A percentile compares a stretch with the other conserved stretches of the same genome.
Evolutionary conservation across 2,888 invertebrate species (phyloP).

Genomic region (Drosophila helvetica): DNA sequence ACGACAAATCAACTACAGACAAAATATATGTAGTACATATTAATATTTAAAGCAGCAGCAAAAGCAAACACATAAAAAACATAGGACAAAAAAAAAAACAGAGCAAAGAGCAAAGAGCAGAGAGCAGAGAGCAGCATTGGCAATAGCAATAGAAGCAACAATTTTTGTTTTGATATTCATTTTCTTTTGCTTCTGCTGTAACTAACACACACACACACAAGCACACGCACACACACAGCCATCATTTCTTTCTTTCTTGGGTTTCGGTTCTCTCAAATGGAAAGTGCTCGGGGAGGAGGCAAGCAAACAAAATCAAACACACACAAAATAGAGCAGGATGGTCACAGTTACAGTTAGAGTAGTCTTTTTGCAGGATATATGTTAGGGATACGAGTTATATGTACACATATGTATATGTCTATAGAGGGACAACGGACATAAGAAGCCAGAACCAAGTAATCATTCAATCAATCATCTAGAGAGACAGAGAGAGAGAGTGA

Average conservation of each 20-base stretch:
- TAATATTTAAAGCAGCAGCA: slow-evolving; percentile 21
- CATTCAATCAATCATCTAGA: slow-evolving; percentile 38
- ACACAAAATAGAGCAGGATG: slow-evolving; percentile 32
- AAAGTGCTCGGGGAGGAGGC: slow-evolving; percentile 16
- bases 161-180: not conserved
- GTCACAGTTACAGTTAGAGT: not conserved
- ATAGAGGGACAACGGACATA: slow-evolving; percentile 14
- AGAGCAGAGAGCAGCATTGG: not conserved
- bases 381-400: slow-evolving; percentile 1
- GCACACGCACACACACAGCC: not conserved
- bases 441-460: slow-evolving; percentile 18
- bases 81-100: not conserved
- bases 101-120: too few species aligned
- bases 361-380: too few species aligned
- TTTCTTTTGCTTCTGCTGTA: slow-evolving; percentile 5
- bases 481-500: slow-evolving; percentile 12
- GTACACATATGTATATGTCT: slow-evolving; percentile 8
- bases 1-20: slow-evolving; percentile 21
- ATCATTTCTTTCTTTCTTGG: not conserved
- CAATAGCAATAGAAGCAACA: not conserved
- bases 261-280: not conserved
- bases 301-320: slow-evolving; percentile 14
- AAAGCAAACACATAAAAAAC: slow-evolving; percentile 3
- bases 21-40: slow-evolving; percentile 15
- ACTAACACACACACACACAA: not conserved